Base-by-base conservation (phyloP, 1,140 invertebrate species). In the Drusus annulatus region DNA sequence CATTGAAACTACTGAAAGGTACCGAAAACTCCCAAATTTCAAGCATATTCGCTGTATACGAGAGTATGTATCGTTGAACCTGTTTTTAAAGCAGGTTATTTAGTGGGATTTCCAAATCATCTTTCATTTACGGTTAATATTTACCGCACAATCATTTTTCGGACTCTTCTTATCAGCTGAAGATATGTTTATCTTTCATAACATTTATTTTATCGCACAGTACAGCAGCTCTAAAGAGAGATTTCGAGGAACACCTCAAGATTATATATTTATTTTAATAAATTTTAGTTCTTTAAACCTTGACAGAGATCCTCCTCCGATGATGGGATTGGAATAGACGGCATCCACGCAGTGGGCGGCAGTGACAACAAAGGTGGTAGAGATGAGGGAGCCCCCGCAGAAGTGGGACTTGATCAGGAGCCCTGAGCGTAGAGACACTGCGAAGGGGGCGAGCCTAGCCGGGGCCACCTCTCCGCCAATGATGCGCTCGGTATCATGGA, bases 341-440 rank as follows among this genome's bases (percentile, higher is more conserved):
- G 79, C 85, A 54, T 86, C 82, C 81, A 90, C 86, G 68, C 90
- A 91, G 84, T 91, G 90, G 10, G 90, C 90, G 0, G 90, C 90
- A 1, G 90, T 91, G 15, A 91, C 54, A 4, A 91, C 84, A 82
- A 87, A 91, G 75, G 85, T 85, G 5, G 85, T 74, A 78, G 85
- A 88, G 60, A 91, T 80, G 15, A 91, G 89, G 15, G 90, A 87
- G 3, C 90, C 90, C 4, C 90, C 90, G 79, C 90, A 91, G 82
- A 88, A 88, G 76, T 91, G 90, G 1, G 86, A 86, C 54, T 86
- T 86, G 8, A 84, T 85, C 0, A 84, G 0, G 63, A 76, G 85
- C n/a, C 79, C 79, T 8, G 62, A 45, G 28, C 87, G 85, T 15
- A 90, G 80, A 4, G 89, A 90, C 0, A 86, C 87, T 78, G 90